Base-by-base conservation (phyloP, 2,113 vertebrate genomes). In the Martes martes region DNA sequence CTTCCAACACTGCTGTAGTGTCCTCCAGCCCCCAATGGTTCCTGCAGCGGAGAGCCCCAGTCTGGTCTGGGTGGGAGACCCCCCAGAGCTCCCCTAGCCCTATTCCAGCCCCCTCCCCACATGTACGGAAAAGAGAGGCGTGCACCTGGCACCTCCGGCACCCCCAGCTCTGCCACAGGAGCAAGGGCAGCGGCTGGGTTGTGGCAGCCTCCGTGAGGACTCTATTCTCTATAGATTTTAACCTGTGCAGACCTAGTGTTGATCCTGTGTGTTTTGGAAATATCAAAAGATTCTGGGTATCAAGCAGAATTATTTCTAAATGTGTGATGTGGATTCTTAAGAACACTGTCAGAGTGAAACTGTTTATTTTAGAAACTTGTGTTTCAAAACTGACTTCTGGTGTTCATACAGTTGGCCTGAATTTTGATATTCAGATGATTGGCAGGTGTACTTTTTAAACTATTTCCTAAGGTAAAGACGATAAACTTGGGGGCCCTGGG, bases 231-330 rank as follows among this genome's bases (percentile, higher is more conserved):
- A 0, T 69, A 16, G 67, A 83, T 18, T 71, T 11, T 87, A 42
- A 59, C 47, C 76, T 63, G 21, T 55, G 36, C 24, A 85, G 47
- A 52, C 61, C 55, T 89, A 4, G 79, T 92, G 26, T 84, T 96
- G 88, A 81, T 84, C 8, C 23, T 76, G 3, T 94, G 55, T 93
- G n/a, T 92, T 57, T 96, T 80, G 47, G 57, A 93, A 93, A 50
- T 95, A 59, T 2, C 18, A 83, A 42, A 74, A 73, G 33, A 79
- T 88, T 90, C 18, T 82, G 74, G 3, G 4, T 92, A 19, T 92
- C 80, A 87, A 45, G 50, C 61, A 95, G 33, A 88, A 39, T 96
- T 83, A 33, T 55, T 55, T 83, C 19, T 96, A 78, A 81, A 67
- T 69, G 45, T 84, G 39, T 85, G 39, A 19, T 19, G 33, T 19